Evolutionary conservation across 2,797 vertebrate genomes (phyloP).

Genomic region (Xerus rutilus): DNA sequence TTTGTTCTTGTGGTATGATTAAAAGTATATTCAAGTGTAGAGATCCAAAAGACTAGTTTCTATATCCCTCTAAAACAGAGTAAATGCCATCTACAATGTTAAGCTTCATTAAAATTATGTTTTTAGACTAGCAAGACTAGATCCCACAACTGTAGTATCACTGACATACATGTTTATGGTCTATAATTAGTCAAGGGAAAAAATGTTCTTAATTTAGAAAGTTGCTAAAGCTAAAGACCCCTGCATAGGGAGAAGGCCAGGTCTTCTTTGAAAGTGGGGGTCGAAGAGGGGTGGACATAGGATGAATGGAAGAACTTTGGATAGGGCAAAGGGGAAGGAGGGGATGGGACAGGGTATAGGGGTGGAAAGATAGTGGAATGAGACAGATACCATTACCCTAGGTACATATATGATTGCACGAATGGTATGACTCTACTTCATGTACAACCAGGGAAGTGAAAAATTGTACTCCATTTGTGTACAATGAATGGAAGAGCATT

Average conservation of each 20-base stretch:
- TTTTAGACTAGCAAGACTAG: slow-evolving; percentile 3
- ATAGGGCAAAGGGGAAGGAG: too few species aligned
- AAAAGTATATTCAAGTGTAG: slow-evolving; percentile 51
- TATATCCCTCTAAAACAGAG: background rate
- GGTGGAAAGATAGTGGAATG: too few species aligned
- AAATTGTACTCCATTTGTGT: too few species aligned
- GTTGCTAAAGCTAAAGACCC: background rate
- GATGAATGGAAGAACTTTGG: too few species aligned
- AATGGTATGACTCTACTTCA: too few species aligned
- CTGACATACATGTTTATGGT: background rate
- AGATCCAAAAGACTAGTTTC: background rate
- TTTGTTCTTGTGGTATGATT: slow-evolving; percentile 42
- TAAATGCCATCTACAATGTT: background rate
- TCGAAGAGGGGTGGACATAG: too few species aligned
- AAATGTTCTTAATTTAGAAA: slow-evolving; percentile 42
- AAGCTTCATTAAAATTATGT: slow-evolving; percentile 46
- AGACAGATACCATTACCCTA: too few species aligned
- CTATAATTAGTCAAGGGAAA: background rate
- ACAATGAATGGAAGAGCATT: too few species aligned
- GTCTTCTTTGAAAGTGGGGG: background rate
- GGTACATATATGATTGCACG: too few species aligned
- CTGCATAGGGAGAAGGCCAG: background rate
- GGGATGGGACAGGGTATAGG: too few species aligned
- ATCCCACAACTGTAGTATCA: background rate
- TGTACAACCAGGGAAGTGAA: too few species aligned